These are phyloP conservation scores for Drosophila anomalipes DNA, from an alignment of 2,888 invertebrate species.

Conservation along the genomic window DNA sequence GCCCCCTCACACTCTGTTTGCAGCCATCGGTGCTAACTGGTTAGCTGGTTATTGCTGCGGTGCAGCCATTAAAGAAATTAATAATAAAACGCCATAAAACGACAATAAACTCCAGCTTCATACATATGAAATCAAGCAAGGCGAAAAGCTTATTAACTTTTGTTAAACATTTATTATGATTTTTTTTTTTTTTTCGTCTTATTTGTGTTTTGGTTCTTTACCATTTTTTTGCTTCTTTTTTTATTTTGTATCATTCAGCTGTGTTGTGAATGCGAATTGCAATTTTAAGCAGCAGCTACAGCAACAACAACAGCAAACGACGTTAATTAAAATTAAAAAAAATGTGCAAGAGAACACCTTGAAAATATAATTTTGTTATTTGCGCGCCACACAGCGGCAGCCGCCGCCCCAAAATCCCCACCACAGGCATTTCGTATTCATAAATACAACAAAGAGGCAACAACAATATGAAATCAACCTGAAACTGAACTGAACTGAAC, in stretches of 20 bases:
- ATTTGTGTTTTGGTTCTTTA: not conserved
- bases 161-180: slow-evolving; percentile 70
- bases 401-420: slow-evolving; percentile 17
- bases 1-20: slow-evolving; percentile 1
- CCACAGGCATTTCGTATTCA: slow-evolving; percentile 50
- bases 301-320: slow-evolving; percentile 34
- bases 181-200: slow-evolving; percentile 28
- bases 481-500: slow-evolving; percentile 17
- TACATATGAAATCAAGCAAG: slow-evolving; percentile 67
- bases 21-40: slow-evolving; percentile 13
- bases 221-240: not conserved
- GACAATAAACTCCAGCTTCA: slow-evolving; percentile 68
- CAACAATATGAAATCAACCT: slow-evolving; percentile 15
- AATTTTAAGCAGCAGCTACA: slow-evolving; percentile 60
- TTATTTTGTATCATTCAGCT: slow-evolving; percentile 30
- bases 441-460: slow-evolving; percentile 55
- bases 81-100: slow-evolving; percentile 76
- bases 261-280: slow-evolving; percentile 70
- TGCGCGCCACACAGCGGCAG: slow-evolving; percentile 69
- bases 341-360: slow-evolving; percentile 77
- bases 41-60: slow-evolving; percentile 26
- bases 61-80: slow-evolving; percentile 65
- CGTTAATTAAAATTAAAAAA: slow-evolving; percentile 72
- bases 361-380: slow-evolving; percentile 80
- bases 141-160: slow-evolving; percentile 68